Percentiles rank a stretch among this genome's conserved stretches.
Evolutionary conservation across 2,888 invertebrate genomes (phyloP).

Genomic region (Agriopis marginaria): DNA sequence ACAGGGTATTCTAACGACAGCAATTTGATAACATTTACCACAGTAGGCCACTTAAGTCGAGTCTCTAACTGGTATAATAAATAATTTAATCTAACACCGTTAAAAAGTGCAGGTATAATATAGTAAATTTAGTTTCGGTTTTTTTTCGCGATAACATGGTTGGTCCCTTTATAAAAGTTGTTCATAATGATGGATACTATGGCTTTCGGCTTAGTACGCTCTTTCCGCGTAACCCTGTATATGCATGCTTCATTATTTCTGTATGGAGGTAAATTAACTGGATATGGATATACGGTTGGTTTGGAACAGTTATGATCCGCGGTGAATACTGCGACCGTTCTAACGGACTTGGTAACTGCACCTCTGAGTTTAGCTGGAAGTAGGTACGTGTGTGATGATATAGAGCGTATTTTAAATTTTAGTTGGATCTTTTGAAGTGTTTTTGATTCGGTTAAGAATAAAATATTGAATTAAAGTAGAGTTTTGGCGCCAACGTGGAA

Average conservation of each 20-base stretch:
- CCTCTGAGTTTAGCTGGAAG: background rate
- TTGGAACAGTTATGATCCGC: conserved; percentile 32
- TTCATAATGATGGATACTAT: no score
- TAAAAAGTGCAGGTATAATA: no score
- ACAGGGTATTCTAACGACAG: conserved; percentile 31
- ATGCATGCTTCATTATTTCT: conserved; percentile 1
- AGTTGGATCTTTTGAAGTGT: background rate
- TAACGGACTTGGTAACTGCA: conserved; percentile 36
- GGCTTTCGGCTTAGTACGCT: no score
- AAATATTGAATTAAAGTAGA: background rate
- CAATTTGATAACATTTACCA: conserved; percentile 38
- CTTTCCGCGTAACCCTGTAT: background rate
- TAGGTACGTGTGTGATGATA: background rate
- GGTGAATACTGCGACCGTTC: conserved; percentile 21
- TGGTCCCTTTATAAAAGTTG: no score
- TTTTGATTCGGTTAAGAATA: background rate
- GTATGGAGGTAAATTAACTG: conserved; percentile 25
- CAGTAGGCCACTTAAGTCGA: background rate
- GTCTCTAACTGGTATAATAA: conserved; percentile 3
- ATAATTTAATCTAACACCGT: background rate
- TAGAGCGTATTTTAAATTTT: background rate
- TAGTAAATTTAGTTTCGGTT: no score
- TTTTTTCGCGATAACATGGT: no score
- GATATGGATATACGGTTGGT: conserved; percentile 24
- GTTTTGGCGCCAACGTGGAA: no score